These are phyloP conservation scores for Herminia tarsipennalis DNA, from an alignment of 2,888 invertebrate species.

Conservation along the genomic window DNA sequence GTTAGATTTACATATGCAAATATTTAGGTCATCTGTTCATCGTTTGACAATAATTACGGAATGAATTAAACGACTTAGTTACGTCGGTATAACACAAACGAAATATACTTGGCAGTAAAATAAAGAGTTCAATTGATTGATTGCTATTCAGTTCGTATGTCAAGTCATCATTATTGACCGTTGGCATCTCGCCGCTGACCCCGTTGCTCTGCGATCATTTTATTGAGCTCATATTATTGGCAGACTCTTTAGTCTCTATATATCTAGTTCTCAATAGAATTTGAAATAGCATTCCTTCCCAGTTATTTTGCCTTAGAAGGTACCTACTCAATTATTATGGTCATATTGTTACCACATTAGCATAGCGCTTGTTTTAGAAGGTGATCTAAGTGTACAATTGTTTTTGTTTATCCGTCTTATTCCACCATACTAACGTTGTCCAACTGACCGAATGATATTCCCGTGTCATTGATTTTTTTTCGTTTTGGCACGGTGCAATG, in stretches of 20 bases:
- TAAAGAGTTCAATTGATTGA: constrained; percentile 70
- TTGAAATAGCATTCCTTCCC: too few relatives aligned
- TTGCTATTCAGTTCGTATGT: constrained; percentile 70
- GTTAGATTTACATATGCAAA: constrained; percentile 3
- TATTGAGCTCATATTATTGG: constrained; percentile 67
- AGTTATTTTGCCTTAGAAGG: too few relatives aligned
- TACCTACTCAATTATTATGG: too few relatives aligned
- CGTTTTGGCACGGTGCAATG: too few relatives aligned
- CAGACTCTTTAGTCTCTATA: constrained; percentile 52
- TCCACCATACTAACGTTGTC: too few relatives aligned
- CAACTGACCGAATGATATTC: too few relatives aligned
- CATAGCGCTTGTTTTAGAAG: too few relatives aligned
- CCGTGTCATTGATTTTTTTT: too few relatives aligned
- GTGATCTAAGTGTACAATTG: too few relatives aligned
- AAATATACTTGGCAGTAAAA: constrained; percentile 51
- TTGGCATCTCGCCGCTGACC: constrained; percentile 73
- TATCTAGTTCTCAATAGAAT: constrained; percentile 35
- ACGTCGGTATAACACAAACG: constrained; percentile 39
- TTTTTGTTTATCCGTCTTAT: too few relatives aligned
- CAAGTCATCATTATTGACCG: constrained; percentile 73
- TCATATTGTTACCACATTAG: too few relatives aligned
- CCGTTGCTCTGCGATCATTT: constrained; percentile 66
- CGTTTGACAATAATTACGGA: constrained; percentile 19
- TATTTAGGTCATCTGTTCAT: constrained; percentile 8
- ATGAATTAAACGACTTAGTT: constrained; percentile 29